These are phyloP conservation scores for Microtus montanus DNA, from an alignment of 2,113 vertebrate genomes.

Conservation along the genomic window DNA sequence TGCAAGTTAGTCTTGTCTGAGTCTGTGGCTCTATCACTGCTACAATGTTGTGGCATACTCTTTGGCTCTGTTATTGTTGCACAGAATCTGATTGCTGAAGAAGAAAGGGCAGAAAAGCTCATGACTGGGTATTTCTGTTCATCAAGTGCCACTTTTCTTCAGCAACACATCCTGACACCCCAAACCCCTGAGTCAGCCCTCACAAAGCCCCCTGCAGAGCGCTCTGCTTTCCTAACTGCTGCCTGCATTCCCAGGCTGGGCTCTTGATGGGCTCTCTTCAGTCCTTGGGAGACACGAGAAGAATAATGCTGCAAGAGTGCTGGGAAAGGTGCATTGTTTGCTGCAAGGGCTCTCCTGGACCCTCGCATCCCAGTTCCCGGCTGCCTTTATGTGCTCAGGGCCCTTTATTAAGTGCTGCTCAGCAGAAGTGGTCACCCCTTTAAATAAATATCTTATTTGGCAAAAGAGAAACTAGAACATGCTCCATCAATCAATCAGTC, in stretches of 20 bases:
- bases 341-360: not conserved
- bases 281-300: not conserved
- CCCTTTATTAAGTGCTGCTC: not conserved
- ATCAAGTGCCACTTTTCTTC: constrained; percentile 1
- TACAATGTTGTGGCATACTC: not conserved
- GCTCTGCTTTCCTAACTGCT: not conserved
- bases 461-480: not conserved
- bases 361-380: not conserved
- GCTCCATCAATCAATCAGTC: not conserved
- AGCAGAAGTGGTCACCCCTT: not conserved
- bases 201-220: not conserved
- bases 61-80: not conserved
- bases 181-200: not conserved
- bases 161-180: not conserved
- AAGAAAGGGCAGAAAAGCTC: not conserved
- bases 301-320: not conserved
- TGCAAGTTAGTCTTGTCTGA: constrained; percentile 17
- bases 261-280: not conserved
- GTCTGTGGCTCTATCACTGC: not conserved
- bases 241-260: not conserved
- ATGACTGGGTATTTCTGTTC: not conserved
- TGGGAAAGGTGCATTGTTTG: not conserved
- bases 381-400: not conserved
- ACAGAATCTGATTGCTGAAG: constrained; percentile 44
- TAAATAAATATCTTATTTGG: not conserved